Evolutionary conservation across 2,797 vertebrate genomes (phyloP).

Genomic region (Danio aesculapii): DNA sequence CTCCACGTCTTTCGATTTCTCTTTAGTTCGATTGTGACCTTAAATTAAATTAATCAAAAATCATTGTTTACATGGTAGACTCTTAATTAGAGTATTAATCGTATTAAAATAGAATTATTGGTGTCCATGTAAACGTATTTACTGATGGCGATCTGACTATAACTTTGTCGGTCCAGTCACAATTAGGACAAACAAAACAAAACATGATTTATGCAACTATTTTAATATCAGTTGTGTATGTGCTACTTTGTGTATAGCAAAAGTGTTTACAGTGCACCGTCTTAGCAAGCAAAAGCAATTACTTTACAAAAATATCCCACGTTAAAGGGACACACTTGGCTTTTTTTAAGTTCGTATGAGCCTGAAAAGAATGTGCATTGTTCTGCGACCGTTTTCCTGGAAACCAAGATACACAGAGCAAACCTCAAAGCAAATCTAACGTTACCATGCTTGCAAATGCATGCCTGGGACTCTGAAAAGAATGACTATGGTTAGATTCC

Average conservation of each 20-base stretch:
- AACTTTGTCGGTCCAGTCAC: too few species aligned
- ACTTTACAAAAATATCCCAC: neutral
- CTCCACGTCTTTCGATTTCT: too few species aligned
- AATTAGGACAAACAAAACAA: neutral
- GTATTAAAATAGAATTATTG: too few species aligned
- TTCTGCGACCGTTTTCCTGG: constrained; percentile 72
- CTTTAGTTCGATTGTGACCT: too few species aligned
- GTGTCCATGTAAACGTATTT: too few species aligned
- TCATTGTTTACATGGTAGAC: too few species aligned
- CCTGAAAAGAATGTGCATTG: constrained; percentile 69
- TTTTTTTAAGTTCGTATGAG: neutral
- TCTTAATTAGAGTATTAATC: too few species aligned
- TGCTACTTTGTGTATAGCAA: neutral
- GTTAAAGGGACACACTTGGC: neutral
- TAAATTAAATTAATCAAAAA: too few species aligned
- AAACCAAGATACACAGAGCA: constrained; percentile 69
- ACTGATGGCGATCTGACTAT: too few species aligned
- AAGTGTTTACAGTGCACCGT: neutral
- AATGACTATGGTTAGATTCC: constrained; percentile 67
- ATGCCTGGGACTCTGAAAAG: constrained; percentile 48
- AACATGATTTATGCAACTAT: neutral
- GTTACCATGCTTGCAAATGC: constrained; percentile 70
- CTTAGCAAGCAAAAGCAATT: neutral
- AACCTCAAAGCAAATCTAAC: constrained; percentile 76
- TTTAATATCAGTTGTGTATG: neutral